Evolutionary conservation across 2,797 vertebrate species (phyloP).

Genomic region (Malacoraja senta): DNA sequence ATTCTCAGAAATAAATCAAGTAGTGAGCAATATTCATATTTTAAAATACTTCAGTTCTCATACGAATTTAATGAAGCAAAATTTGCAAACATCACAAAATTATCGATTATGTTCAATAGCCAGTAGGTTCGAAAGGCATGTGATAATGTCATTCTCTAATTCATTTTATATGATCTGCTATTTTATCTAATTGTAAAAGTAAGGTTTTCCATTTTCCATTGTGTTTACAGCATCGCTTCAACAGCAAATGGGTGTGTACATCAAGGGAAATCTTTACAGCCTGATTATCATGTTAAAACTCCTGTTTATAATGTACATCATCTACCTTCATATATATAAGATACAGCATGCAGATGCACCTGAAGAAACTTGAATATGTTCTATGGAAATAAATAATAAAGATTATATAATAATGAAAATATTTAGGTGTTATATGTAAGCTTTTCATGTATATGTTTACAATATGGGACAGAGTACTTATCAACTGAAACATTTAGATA

Average conservation of each 20-base stretch:
- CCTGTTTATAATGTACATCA: constrained; percentile 64
- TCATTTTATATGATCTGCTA: background rate
- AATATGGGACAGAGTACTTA: background rate
- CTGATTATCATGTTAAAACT: constrained; percentile 61
- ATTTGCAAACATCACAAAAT: background rate
- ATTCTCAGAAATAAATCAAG: background rate
- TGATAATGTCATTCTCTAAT: background rate
- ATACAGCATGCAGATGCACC: background rate
- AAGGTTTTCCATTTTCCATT: constrained; percentile 13
- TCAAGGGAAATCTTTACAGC: constrained; percentile 52
- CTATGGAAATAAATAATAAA: background rate
- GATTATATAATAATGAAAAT: constrained; percentile 20
- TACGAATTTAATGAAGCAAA: background rate
- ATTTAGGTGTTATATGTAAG: background rate
- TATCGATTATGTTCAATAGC: constrained; percentile 3
- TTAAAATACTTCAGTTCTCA: background rate
- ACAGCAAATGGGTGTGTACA: constrained; percentile 55
- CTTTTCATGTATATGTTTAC: background rate
- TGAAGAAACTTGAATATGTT: constrained; percentile 1
- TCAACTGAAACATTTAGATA: background rate
- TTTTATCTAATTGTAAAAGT: background rate
- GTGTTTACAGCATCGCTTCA: constrained; percentile 57
- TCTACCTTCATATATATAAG: constrained; percentile 50
- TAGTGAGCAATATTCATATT: background rate
- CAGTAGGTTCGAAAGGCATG: background rate